Conservation (phyloP, 1,140 invertebrate genomes). For the Antheraea pernyi region DNA sequence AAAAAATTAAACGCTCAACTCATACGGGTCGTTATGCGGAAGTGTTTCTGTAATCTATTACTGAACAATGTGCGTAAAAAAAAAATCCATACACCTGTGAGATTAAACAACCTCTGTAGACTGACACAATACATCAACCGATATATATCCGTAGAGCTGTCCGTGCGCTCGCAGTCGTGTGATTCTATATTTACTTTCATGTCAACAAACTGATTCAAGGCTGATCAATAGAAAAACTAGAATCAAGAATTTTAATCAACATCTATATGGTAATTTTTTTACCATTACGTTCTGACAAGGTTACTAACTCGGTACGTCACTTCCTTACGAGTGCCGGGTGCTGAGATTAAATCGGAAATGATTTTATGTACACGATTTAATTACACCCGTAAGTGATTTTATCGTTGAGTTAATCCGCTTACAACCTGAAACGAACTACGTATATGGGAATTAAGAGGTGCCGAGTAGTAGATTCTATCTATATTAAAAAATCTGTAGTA, state of each 20-base stretch:
- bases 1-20: background rate
- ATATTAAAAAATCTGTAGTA: too few species aligned
- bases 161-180: background rate
- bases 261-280: background rate
- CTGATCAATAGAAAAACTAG: background rate
- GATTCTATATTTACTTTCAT: background rate
- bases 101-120: background rate
- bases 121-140: slow-evolving; percentile 1
- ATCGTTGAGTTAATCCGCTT: too few species aligned
- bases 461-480: too few species aligned
- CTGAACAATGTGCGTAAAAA: background rate
- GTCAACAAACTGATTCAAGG: slow-evolving; percentile 2
- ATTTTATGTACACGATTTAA: background rate
- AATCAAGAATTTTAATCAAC: background rate
- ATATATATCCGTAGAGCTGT: background rate
- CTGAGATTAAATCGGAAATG: background rate
- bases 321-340: background rate
- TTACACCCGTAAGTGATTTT: too few species aligned
- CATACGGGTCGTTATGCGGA: background rate
- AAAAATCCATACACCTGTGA: background rate
- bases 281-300: background rate
- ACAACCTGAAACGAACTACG: too few species aligned
- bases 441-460: too few species aligned
- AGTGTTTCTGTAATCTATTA: background rate
- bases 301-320: background rate